phyloP scores from a whole-genome alignment of 2,113 vertebrate genomes.

The Rousettus leschenaultii region DNA sequence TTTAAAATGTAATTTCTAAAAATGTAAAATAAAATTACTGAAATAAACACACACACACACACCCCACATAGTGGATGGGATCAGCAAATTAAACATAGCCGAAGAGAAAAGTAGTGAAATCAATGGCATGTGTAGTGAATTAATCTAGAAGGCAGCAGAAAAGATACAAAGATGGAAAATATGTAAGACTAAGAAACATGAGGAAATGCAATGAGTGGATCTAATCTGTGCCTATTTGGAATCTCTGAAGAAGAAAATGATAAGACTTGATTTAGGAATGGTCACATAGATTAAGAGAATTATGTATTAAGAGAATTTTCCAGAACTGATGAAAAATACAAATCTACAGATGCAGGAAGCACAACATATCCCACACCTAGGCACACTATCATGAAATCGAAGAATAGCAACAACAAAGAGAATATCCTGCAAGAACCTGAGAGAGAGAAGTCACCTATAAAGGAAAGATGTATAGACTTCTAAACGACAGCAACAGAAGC shows the following conservation, averaged over 20 bases:
- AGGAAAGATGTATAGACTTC: not conserved
- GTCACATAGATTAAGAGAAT: not conserved
- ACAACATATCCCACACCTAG: not conserved
- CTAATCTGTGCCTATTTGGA: not conserved
- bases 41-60: not conserved
- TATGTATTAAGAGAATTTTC: not conserved
- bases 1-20: not conserved
- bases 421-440: not conserved
- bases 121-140: not conserved
- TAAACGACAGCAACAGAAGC: too few relatives aligned
- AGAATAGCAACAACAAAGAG: not conserved
- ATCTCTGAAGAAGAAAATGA: not conserved
- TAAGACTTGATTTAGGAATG: not conserved
- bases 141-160: not conserved
- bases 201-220: not conserved
- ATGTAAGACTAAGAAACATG: not conserved
- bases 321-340: not conserved
- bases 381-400: not conserved
- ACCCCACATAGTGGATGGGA: too few relatives aligned
- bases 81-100: not conserved
- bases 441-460: not conserved
- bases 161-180: not conserved
- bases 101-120: not conserved
- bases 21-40: not conserved
- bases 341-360: not conserved